Conservation (phyloP, 2,797 vertebrate species). For the Nannoperca obscura region DNA sequence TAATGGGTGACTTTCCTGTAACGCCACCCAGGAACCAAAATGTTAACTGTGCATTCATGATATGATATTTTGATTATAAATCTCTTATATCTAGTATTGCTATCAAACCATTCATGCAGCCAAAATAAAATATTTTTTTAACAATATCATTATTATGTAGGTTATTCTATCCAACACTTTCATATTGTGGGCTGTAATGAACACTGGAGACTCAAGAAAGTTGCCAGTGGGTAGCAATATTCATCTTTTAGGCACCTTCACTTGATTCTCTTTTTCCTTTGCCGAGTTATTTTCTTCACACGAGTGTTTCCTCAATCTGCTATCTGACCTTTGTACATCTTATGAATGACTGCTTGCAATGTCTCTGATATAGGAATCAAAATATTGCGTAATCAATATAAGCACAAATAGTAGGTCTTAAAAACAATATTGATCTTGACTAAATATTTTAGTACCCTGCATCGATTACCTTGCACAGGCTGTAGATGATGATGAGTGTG, state of each 20-base stretch:
- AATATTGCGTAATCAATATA: background rate
- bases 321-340: background rate
- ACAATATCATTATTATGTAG: background rate
- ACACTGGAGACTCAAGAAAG: background rate
- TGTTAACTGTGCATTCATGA: background rate
- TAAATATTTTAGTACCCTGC: background rate
- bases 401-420: background rate
- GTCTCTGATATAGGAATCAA: background rate
- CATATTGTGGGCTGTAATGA: background rate
- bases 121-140: background rate
- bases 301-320: background rate
- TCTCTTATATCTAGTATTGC: background rate
- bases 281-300: background rate
- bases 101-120: background rate
- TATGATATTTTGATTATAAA: too few species aligned
- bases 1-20: background rate
- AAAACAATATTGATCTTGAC: background rate
- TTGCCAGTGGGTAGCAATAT: background rate
- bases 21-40: background rate
- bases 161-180: background rate
- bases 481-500: conserved; percentile 94
- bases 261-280: background rate
- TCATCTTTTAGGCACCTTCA: background rate
- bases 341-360: too few species aligned
- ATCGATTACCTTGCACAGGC: conserved; percentile 93